Base-by-base conservation (phyloP, 2,888 invertebrate species). In the Drosophila neutralis region DNA sequence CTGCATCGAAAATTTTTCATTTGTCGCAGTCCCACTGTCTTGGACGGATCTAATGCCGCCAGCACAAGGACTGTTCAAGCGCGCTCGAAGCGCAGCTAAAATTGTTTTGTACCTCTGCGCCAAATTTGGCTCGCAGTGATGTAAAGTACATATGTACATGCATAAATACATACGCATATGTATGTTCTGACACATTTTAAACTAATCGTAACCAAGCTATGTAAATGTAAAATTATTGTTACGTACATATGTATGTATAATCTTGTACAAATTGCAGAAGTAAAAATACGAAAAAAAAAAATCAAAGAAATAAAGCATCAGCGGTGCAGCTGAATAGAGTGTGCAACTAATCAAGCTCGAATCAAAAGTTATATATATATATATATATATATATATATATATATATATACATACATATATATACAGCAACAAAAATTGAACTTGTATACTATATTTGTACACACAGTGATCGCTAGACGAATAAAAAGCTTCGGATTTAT, bases 1-100 rank as follows among this genome's bases (percentile, higher is more conserved):
- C 90, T 87, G 90, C 72, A 87, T 64, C 51, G 69, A 89, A 89
- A 85, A 90, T 74, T 86, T 81, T 90, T 87, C 52, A 78, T 86
- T 86, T 86, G 85, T 90, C 76, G 70, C 90, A 89, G 80, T 68
- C 54, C 79, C 78, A 57, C 78, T 74, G 87, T 76, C 59, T 68
- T 65, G 64, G 49, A 52, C 54, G 40, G 54, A 31, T 53, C 27
- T 27, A 48, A 75, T 13, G 10, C 64, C 63, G 15, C 68, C 63
- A 64, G 70, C 58, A 66, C 71, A 76, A 35, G 82, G 54, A 57
- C 83, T 77, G 87, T 49, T 64, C 33, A 60, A 48, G 72, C 73
- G 78, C 83, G 69, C 57, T 40, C n/a, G 18, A 54, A 51, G 83
- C 73, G 90, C 69, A 58, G 31, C 66, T 45, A 69, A 87, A 83